Conservation (phyloP, 2,797 vertebrate species). For the Malurus leucopterus region DNA sequence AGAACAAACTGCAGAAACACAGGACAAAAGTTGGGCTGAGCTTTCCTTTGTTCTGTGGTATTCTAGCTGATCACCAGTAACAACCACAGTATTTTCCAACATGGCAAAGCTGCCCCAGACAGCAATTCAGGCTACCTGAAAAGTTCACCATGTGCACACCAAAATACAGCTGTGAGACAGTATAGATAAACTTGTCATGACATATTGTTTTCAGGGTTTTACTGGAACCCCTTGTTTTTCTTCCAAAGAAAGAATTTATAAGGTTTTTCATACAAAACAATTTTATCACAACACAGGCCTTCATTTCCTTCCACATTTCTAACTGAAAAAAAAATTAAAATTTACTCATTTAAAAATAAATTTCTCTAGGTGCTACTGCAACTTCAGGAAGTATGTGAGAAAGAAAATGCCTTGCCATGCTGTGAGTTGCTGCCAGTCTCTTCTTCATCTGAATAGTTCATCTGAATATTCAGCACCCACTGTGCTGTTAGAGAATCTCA, state of each 20-base stretch:
- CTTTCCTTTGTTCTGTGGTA: neutral
- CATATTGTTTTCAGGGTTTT: neutral
- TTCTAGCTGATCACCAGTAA: neutral
- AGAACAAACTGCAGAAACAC: neutral
- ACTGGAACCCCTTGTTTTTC: neutral
- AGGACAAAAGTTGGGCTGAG: neutral
- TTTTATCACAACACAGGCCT: neutral
- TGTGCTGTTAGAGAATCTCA: constrained; percentile 51
- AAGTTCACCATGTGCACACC: neutral
- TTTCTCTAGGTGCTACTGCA: neutral
- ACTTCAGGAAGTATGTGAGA: neutral
- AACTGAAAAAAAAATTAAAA: neutral
- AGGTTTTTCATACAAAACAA: neutral
- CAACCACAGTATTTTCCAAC: fast-evolving
- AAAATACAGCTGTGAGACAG: neutral
- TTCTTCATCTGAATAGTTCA: constrained; percentile 13
- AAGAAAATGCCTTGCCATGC: neutral
- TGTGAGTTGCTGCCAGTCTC: neutral
- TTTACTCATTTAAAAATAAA: neutral
- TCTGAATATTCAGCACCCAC: constrained; percentile 38
- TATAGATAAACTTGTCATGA: too few species aligned
- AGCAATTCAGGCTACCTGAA: neutral
- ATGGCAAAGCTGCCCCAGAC: neutral
- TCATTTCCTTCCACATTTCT: neutral
- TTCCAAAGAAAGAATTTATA: neutral